Evolutionary conservation across 2,797 vertebrate species (phyloP), one percentile per base, ranked within the genome.

Genomic region (Lycodopsis pacificus): DNA sequence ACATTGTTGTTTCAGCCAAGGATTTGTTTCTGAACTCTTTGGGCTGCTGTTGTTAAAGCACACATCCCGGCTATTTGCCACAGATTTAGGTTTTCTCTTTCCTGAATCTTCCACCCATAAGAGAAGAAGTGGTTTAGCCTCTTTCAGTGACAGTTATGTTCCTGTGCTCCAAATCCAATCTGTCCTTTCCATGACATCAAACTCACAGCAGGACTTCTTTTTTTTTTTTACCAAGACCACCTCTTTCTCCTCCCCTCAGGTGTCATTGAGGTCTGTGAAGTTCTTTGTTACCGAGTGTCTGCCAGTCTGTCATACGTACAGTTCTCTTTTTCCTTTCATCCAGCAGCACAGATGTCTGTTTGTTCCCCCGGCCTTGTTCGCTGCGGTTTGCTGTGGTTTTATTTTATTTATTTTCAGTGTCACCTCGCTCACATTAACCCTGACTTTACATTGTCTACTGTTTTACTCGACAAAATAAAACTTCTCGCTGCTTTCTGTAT

Each of bases 21-120:
- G 71, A 80, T 79, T 86, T 78, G 59, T 89, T 82, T 87, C 71
- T 85, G 79, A 85, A 87, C 65, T 73, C 75, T 84, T 68, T 75
- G 48, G 72, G 71, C 81, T 85, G 74, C 61, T 81, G 75, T 73
- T 76, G 51, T 73, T 19, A 77, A 71, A 79, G 74, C 34, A 54
- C 81, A 53, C 44, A 62, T 69, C 54, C 38, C 10, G 14, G 44
- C 68, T 75, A 49, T 84, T 83, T 82, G 53, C 65, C 77, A 64
- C 38, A 85, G 57, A 82, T 86, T 81, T 78, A n/a, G 20, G 6
- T 80, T 82, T 10, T 69, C 30, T 64, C 12, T 62, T 32, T 75
- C 17, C 56, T 74, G 54, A 71, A 65, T 83, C 65, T 73, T 76
- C 44, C 68, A 69, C 48, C 57, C 67, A n/a, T 49, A 77, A 46